Evolutionary conservation across 2,797 vertebrate genomes (phyloP).

Genomic region (Alectoris magna): DNA sequence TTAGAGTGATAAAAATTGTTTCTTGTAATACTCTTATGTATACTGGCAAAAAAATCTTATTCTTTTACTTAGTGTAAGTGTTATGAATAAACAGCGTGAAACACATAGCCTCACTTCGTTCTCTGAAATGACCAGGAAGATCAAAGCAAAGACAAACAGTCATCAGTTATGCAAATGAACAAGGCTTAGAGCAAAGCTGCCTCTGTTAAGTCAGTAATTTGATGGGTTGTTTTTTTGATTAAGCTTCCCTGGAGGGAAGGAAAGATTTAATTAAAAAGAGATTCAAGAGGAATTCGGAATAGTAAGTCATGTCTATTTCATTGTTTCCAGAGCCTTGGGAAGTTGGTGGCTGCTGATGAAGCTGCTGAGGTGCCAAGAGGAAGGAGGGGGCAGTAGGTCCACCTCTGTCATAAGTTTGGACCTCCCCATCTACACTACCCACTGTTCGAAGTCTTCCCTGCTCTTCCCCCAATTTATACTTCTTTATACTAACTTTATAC

Average conservation of each 20-base stretch:
- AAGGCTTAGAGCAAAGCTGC: background rate
- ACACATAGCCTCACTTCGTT: background rate
- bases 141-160: background rate
- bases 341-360: background rate
- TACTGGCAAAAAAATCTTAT: background rate
- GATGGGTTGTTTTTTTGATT: constrained; percentile 22
- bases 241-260: background rate
- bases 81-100: background rate
- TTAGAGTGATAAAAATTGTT: background rate
- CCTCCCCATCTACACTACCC: background rate
- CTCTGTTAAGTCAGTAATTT: constrained; percentile 17
- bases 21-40: background rate
- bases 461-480: background rate
- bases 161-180: constrained; percentile 4
- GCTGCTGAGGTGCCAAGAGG: background rate
- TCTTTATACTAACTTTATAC: too few species aligned
- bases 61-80: background rate
- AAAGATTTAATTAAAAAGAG: constrained; percentile 55
- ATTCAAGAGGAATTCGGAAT: constrained; percentile 1
- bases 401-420: background rate
- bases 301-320: background rate
- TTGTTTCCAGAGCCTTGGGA: background rate
- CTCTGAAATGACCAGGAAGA: constrained; percentile 20
- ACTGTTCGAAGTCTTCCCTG: background rate
- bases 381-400: background rate